Base-by-base conservation (phyloP, 1,140 invertebrate genomes). In the Uloborus diversus region DNA sequence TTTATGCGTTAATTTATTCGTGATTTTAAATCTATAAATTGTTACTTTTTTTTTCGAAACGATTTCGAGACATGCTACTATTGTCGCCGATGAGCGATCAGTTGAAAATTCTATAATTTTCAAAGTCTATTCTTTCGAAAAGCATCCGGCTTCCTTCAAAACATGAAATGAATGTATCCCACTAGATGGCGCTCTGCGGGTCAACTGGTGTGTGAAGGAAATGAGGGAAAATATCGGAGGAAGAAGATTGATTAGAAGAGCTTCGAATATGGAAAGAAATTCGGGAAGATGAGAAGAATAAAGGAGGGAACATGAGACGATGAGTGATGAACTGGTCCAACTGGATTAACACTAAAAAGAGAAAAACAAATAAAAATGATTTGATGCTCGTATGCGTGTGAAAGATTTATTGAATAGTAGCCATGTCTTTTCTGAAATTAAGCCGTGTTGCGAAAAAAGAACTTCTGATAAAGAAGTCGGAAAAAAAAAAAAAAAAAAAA, bases 331-430 rank as follows among this genome's bases (percentile, higher is more conserved):
- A 78, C 61, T 66, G 47, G 49, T 62, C 51, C 49, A 57, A 65
- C 51, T 65, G 73, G 62, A 65, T 78, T 66, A 78, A 78, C 73
- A 78, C 73, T 33, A 27, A 14, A 20, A 62, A 27, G 27, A 51
- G 51, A 69, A 75, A 71, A 35, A 64, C 11, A 11, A 62, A 35
- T 35, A 35, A 33, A 62, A 37, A 62, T 47, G 56, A 42, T 66
- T 20, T 23, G 30, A 37, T 78, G 73, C 73, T 65, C 37, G 62
- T 32, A 37, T 53, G 73, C 32, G 73, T 78, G 73, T 65, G 62
- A 78, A 42, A 78, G 73, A 78, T 65, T 78, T 73, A 73, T 73
- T 73, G 69, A 73, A 73, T n/a, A 59, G 35, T 73, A n/a, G 56
- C 37, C 59, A 42, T 53, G 69, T 59, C 35, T 57, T 73, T 73